Base-by-base conservation (phyloP, 2,797 vertebrate species). In the Rallus crepitans region DNA sequence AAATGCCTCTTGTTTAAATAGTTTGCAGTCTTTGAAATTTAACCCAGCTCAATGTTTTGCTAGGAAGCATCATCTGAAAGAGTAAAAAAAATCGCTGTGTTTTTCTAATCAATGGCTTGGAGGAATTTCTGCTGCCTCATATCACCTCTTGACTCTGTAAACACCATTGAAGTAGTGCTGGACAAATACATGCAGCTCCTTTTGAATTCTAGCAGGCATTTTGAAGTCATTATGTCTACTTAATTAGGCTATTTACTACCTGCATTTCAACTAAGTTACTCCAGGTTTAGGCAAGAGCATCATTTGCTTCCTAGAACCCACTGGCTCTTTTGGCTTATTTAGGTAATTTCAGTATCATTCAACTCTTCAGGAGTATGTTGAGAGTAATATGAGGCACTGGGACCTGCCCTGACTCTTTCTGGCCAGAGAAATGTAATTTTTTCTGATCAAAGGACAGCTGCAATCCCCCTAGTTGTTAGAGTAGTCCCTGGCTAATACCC, bases 1-100 rank as follows among this genome's bases (percentile, higher is more conserved):
- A 94, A 89, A 24, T 40, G 42, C 40, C 35, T 79, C 61, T 81
- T 72, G 47, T 66, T 95, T 79, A 93, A 91, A 80, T 21, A 93
- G 71, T 61, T 92, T 94, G 89, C 53, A 68, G 0, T 50, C 42
- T 31, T 77, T 85, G 42, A 89, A 47, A 82, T 73, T 82, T 77
- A 75, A 84, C 76, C 82, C 45, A 68, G 33, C 60, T 72, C 42
- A 72, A 57, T 71, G 60, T 87, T 94, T 82, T 93, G 40, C 77
- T 87, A 75, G 79, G 77, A 90, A 86, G 33, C 23, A 48, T 66
- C 33, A 60, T 64, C 45, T 78, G 59, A 84, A 88, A 83, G 72
- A 61, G 55, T n/a, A n/a, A 45, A 89, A 77, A 88, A 87, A 42
- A 42, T 87, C 87, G 37, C 50, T 37, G 2, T 57, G 27, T 42